Percentiles rank a stretch among this genome's conserved stretches.
phyloP scores from a whole-genome alignment of 2,888 invertebrate genomes.

The Heteromurus nitidus region DNA sequence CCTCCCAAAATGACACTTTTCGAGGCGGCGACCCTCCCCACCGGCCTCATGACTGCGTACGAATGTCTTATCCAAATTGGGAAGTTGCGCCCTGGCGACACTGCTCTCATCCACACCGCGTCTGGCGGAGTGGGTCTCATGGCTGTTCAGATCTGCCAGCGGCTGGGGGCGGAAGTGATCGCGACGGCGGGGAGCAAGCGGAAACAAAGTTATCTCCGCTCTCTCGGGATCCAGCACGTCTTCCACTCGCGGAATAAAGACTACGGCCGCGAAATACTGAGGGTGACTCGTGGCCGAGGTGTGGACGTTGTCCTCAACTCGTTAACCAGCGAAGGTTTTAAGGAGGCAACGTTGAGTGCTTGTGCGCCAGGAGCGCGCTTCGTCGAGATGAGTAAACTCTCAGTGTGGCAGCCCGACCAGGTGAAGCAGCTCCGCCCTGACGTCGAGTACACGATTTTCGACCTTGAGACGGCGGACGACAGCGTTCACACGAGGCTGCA shows the following conservation, averaged over 20 bases:
- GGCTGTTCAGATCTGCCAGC: slow-evolving; percentile 21
- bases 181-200: slow-evolving; percentile 19
- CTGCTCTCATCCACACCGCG: slow-evolving; percentile 28
- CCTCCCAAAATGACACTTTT: slow-evolving; percentile 23
- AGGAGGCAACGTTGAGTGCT: no score
- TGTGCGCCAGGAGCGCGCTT: no score
- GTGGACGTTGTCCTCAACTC: no score
- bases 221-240: slow-evolving; percentile 22
- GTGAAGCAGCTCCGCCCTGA: no score
- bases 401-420: no score
- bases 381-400: no score
- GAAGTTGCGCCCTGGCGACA: background rate
- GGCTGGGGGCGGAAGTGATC: background rate
- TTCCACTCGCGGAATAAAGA: slow-evolving; percentile 20
- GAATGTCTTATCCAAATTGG: slow-evolving; percentile 7
- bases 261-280: background rate
- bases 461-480: no score
- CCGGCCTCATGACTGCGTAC: slow-evolving; percentile 22
- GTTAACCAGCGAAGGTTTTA: no score
- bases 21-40: slow-evolving; percentile 30
- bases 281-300: slow-evolving; percentile 2
- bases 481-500: no score
- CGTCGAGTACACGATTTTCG: no score
- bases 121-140: slow-evolving; percentile 30
- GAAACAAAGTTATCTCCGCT: slow-evolving; percentile 26